phyloP scores from a whole-genome alignment of 2,888 invertebrate species.

The Tipula confusa region DNA sequence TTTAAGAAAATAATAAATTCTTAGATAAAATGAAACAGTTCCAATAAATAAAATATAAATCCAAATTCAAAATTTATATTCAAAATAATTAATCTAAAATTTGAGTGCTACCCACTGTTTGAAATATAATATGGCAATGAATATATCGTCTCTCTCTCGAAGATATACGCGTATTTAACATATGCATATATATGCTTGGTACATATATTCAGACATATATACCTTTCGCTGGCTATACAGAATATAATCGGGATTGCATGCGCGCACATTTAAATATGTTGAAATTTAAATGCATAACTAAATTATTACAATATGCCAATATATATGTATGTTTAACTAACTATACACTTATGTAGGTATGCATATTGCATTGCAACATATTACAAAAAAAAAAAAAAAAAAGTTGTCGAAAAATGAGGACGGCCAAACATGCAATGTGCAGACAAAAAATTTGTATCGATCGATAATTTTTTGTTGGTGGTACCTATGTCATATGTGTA shows the following conservation, averaged over 20 bases:
- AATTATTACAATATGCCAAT: neutral
- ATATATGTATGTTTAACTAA: neutral
- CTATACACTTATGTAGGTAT: neutral
- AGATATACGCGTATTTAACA: neutral
- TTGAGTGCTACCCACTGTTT: slow-evolving; percentile 25
- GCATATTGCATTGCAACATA: neutral
- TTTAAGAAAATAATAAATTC: neutral
- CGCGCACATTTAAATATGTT: neutral
- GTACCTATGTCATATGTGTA: no score
- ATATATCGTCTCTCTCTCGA: slow-evolving; percentile 20
- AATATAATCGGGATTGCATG: neutral
- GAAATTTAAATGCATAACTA: neutral
- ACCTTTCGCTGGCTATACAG: neutral
- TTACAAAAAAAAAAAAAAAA: neutral
- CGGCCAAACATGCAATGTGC: neutral
- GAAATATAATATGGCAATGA: slow-evolving; percentile 25
- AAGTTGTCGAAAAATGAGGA: neutral
- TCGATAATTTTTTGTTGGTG: neutral
- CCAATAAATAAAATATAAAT: slow-evolving; percentile 12
- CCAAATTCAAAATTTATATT: slow-evolving; percentile 12
- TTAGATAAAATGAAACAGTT: slow-evolving; percentile 3
- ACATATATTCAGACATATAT: no score
- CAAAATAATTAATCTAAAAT: slow-evolving; percentile 25
- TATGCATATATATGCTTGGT: neutral
- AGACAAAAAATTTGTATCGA: neutral